phyloP scores from a whole-genome alignment of 2,888 invertebrate genomes.

The Agrilus biguttatus region DNA sequence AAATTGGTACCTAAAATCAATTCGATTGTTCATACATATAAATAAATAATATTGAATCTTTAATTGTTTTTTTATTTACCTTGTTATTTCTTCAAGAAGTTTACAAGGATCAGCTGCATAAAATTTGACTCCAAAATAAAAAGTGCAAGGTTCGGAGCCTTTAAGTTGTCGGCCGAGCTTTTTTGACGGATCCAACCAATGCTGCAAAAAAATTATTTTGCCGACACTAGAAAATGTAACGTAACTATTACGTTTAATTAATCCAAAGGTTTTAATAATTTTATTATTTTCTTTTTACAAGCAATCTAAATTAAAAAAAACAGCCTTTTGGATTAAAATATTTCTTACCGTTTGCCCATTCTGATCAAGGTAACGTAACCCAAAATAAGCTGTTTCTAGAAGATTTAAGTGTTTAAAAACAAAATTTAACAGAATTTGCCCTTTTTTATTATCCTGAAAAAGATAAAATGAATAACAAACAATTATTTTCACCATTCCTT shows the following conservation, averaged over 20 bases:
- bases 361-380: conserved; percentile 81
- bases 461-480: conserved; percentile 12
- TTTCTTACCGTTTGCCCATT: conserved; percentile 82
- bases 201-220: conserved; percentile 39
- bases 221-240: background rate
- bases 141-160: conserved; percentile 50
- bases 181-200: conserved; percentile 89
- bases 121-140: conserved; percentile 95
- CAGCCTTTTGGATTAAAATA: background rate
- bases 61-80: conserved; percentile 38
- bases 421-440: conserved; percentile 81
- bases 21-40: too few relatives aligned
- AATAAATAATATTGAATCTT: background rate
- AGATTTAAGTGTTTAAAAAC: conserved; percentile 88
- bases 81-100: conserved; percentile 87
- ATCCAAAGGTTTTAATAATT: background rate
- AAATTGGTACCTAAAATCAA: conserved; percentile 88
- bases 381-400: conserved; percentile 92
- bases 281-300: background rate
- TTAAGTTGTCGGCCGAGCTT: conserved; percentile 79
- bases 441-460: conserved; percentile 76
- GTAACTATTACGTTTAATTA: background rate
- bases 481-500: conserved; percentile 10
- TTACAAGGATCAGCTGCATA: conserved; percentile 96
- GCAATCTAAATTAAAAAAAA: background rate